Evolutionary conservation across 1,140 invertebrate species (phyloP), one percentile per base, ranked within the genome.

Genomic region (Trachymyrmex septentrionalis): DNA sequence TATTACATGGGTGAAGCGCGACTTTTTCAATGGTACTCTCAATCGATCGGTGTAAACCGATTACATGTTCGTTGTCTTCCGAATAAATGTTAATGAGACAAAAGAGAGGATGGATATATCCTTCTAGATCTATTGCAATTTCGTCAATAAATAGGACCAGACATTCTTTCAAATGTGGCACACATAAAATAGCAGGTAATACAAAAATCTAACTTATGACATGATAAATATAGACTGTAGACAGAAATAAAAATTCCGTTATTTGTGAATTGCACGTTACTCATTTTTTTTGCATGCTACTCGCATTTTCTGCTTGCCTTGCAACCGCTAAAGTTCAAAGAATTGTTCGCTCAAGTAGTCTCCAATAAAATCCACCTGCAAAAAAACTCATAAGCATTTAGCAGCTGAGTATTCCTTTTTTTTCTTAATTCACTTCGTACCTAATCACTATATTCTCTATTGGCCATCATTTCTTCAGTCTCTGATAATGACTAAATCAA

Each of bases 161-260:
- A 72, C 6, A 30, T 59, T 21, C 19, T 21, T 12, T 71, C 3
- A 59, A 72, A 72, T 71, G 67, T 84, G 67, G 38, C 67, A 73
- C 67, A 14, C 14, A 9, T 72, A 48, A 30, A 30, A 30, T 57
- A 48, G 34, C 38, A 16, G 10, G 30, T 59, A 48, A n/a, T 38
- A 19, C 24, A 19, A 10, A 48, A 53, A 73, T 84, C 34, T 48
- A 21, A 14, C 24, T 72, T n/a, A 24, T 6, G 30, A 71, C 24
- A 81, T 53, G 71, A 81, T 82, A 82, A 72, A 82, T 82, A 72
- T 9, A 72, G 12, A 21, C 34, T 44, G 71, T 21, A 57, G 64
- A 12, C 44, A 19, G 48, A 72, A 48, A 27, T 44, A 72, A 72
- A 27, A n/a, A 48, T 59, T 82, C 34, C 21, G 53, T 59, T 61